A percentile compares a stretch with the other conserved stretches of the same genome.
Evolutionary conservation across 1,140 invertebrate species (phyloP).

Genomic region (Drosophila lini): DNA sequence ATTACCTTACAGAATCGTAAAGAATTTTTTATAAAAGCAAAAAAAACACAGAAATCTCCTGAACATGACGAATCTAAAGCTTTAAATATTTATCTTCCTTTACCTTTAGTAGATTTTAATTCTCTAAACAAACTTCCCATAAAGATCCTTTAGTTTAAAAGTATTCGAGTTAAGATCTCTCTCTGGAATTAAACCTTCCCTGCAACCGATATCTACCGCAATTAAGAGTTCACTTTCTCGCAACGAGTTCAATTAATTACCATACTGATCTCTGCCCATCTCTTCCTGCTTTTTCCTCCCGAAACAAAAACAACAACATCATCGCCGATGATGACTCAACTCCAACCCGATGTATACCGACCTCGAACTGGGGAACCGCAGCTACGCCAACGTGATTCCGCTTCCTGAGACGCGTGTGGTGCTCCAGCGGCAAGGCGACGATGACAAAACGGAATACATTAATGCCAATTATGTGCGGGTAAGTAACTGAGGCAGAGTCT

Average conservation of each 20-base stretch:
- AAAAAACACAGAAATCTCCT: neutral
- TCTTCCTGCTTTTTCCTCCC: slow-evolving; percentile 43
- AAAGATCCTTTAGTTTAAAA: neutral
- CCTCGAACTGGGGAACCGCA: slow-evolving; percentile 64
- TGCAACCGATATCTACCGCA: neutral
- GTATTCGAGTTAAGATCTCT: neutral
- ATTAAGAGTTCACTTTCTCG: slow-evolving; percentile 38
- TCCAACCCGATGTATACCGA: slow-evolving; percentile 27
- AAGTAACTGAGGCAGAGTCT: slow-evolving; percentile 59
- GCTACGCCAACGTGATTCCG: slow-evolving; percentile 97
- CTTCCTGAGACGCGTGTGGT: slow-evolving; percentile 94
- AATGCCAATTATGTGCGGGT: slow-evolving; percentile 96
- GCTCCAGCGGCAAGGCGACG: slow-evolving; percentile 88
- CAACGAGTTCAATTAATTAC: slow-evolving; percentile 38
- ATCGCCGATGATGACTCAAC: slow-evolving; percentile 37
- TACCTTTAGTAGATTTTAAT: neutral
- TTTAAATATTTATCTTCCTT: accelerated
- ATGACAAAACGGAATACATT: slow-evolving; percentile 94
- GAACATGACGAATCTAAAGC: neutral
- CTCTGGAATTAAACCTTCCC: neutral
- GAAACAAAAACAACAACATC: slow-evolving; percentile 18
- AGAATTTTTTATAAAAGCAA: neutral
- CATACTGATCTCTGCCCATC: slow-evolving; percentile 33
- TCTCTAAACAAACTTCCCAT: neutral
- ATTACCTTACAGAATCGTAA: neutral